Base-by-base conservation (phyloP, 2,113 vertebrate species). In the Pseudopipra pipra region DNA sequence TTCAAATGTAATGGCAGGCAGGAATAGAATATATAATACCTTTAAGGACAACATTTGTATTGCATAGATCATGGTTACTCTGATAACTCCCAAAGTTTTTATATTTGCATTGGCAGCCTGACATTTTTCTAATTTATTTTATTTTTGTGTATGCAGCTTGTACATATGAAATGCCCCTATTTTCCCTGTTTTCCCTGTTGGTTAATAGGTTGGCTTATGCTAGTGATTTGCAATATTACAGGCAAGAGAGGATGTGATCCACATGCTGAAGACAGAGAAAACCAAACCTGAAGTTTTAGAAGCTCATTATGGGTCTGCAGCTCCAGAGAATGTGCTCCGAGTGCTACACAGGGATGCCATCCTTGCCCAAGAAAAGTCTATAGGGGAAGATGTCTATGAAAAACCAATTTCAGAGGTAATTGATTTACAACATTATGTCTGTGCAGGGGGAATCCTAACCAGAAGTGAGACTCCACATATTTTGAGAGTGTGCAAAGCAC, bases 171-270 rank as follows among this genome's bases (percentile, higher is more conserved):
- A 77, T 83, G 37, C 5, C 46, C 37, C 20, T 37, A 14, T 90
- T 78, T 85, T 83, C 56, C 51, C 59, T 87, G 41, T 30, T 35
- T 66, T 79, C 51, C 52, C 52, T 94, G 41, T 83, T 81, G 56
- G 37, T 70, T 85, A 89, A 62, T 68, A 76, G 39, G 16, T 49
- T 65, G 6, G 85, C 85, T 98, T 74, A 98, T 85, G 76, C 74
- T 72, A 73, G 51, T 93, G 75, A 63, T 65, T 87, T 98, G 72
- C 54, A 92, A 88, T 83, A 68, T 86, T 91, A 88, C 98, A 99
- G 99, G 99, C 99, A 90, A 98, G 99, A 84, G 99, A 99, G 73
- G 99, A 99, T 97, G 97, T 99, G 95, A 99, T 99, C 96, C 97
- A 98, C 75, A 98, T 99, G 98, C 95, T 99, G 97, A 98, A 98